A percentile compares a stretch with the other conserved stretches of the same genome.
Evolutionary conservation across 1,140 invertebrate species (phyloP).

Genomic region (Bombus balteatus): DNA sequence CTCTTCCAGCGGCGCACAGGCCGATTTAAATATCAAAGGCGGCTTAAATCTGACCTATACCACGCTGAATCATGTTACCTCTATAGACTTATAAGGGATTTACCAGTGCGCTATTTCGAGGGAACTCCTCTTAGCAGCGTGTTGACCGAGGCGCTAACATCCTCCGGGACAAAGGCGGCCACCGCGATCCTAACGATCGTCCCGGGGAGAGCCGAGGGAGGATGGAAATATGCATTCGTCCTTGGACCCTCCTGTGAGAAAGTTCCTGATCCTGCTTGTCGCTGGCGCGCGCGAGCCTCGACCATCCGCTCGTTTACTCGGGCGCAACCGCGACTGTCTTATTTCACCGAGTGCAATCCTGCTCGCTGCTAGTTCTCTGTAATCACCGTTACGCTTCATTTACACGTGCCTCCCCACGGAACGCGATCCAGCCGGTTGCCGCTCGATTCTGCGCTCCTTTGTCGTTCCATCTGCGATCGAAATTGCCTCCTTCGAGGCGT

Average conservation of each 20-base stretch:
- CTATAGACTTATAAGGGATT: slow-evolving; percentile 80
- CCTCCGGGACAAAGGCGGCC: slow-evolving; percentile 70
- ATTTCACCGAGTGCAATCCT: slow-evolving; percentile 11
- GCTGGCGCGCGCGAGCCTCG: not conserved
- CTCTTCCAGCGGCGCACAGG: slow-evolving; percentile 40
- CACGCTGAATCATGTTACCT: slow-evolving; percentile 83
- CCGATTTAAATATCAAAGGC: slow-evolving; percentile 83
- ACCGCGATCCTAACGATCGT: slow-evolving; percentile 49
- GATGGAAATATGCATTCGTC: slow-evolving; percentile 45
- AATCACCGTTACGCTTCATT: slow-evolving; percentile 46
- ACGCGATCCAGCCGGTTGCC: slow-evolving; percentile 1
- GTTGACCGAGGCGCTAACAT: slow-evolving; percentile 78
- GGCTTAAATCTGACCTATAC: slow-evolving; percentile 83
- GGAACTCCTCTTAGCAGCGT: slow-evolving; percentile 69
- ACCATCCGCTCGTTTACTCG: not conserved
- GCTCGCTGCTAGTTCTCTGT: not conserved
- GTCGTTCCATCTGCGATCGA: not conserved
- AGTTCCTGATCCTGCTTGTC: slow-evolving; percentile 59
- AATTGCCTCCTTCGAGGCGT: not conserved
- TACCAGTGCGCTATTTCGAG: slow-evolving; percentile 77
- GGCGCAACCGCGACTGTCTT: slow-evolving; percentile 9
- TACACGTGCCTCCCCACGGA: slow-evolving; percentile 31
- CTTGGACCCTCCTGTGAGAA: slow-evolving; percentile 63
- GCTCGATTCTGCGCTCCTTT: not conserved
- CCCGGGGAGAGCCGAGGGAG: not conserved